These are phyloP conservation scores for Phodopus roborovskii DNA, from an alignment of 2,113 vertebrate species.

Conservation along the genomic window DNA sequence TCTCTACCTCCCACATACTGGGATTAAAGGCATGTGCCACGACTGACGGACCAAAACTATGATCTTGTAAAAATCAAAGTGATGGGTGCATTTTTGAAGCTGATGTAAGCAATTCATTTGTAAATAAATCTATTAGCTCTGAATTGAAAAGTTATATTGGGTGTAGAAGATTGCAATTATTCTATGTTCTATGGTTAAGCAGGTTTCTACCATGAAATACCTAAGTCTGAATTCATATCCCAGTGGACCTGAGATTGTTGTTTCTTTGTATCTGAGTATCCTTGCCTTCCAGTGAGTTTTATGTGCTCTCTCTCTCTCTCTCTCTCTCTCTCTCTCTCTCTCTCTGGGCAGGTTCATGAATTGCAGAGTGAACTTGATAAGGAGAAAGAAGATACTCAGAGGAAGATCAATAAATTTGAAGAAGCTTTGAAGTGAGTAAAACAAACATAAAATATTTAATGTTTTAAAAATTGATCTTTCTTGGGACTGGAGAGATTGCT, in stretches of 20 bases:
- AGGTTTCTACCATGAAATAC: background rate
- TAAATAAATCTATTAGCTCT: slow-evolving; percentile 29
- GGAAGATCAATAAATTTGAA: slow-evolving; percentile 84
- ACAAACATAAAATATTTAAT: slow-evolving; percentile 21
- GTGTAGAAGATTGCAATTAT: slow-evolving; percentile 17
- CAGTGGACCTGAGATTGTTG: background rate
- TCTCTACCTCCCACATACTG: too few species aligned
- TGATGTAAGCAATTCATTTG: background rate
- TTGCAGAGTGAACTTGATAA: slow-evolving; percentile 84
- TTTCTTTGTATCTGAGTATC: background rate
- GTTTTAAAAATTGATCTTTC: background rate
- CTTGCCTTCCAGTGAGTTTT: slow-evolving; percentile 43
- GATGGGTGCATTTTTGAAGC: background rate
- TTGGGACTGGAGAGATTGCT: background rate
- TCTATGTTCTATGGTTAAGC: background rate
- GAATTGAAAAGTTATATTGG: background rate
- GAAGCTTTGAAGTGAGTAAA: slow-evolving; percentile 86
- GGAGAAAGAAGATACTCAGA: slow-evolving; percentile 82
- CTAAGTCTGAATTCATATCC: slow-evolving; percentile 19
- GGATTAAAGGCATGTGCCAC: too few species aligned
- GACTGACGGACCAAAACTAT: background rate
- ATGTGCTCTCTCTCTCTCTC: background rate
- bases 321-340: too few species aligned
- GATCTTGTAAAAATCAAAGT: background rate
- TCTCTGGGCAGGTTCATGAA: slow-evolving; percentile 82